Evolutionary conservation across 2,797 vertebrate species (phyloP), one percentile per base, ranked within the genome.

Genomic region (Bufotes viridis): DNA sequence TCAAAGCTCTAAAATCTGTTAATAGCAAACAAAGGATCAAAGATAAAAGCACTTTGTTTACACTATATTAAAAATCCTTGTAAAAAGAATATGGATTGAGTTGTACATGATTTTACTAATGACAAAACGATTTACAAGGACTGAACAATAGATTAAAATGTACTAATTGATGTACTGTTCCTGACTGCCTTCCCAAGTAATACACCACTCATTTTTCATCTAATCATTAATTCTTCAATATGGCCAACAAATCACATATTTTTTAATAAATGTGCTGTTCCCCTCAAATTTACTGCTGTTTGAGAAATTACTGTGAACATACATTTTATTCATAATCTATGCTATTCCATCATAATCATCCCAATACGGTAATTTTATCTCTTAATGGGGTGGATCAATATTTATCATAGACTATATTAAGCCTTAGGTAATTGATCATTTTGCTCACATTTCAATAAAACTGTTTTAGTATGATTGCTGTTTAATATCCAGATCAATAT

Each of bases 401-500:
- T 87, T 82, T 87, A 82, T 87, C 86, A 87, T 82, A 82, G 82
- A 76, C 86, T 76, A 81, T 72, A 82, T 87, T 87, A 87, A 24
- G 24, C 79, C 49, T 79, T 18, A 87, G 34, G 70, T 78, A 75
- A 87, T 82, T 81, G 79, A 87, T 87, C 79, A 87, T 87, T 87
- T 87, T 82, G 74, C 86, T 82, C 86, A 87, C 60, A 81, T 87
- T 87, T 87, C 86, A 82, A 87, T 87, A 87, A 87, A 87, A 81
- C 57, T 82, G 86, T 81, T 87, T 82, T 87, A 87, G 69, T 67
- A 87, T 87, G 86, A 87, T 87, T 87, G 86, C 86, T 87, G 51
- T 87, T 87, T 87, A 87, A 87, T 87, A 87, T 55, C 79, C 42
- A 65, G 61, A 87, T 87, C 86, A 87, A 87, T 87, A 82, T 4